Evolutionary conservation across 2,888 invertebrate species (phyloP), one percentile per base, ranked within the genome.

Genomic region (Amphipoea lucens): DNA sequence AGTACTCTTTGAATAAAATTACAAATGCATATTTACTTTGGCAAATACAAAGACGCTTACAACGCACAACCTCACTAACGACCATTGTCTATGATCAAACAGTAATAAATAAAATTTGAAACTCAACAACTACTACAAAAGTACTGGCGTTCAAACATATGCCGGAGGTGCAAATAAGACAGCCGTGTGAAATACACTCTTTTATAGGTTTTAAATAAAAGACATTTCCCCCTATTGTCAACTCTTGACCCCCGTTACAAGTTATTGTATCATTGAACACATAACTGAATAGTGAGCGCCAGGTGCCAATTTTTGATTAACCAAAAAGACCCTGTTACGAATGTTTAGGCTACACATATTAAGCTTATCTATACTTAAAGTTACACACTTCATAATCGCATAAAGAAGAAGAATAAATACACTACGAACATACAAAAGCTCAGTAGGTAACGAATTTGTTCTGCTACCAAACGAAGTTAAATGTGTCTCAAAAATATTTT

Each of bases 1-100:
- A 96, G 96, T 95, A 96, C 94, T 89, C 80, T 74, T 74, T 90
- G 83, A 91, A 92, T 93, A 93, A 93, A 90, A 94, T 93, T 93
- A 95, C 91, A 96, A 96, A 96, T 96, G 95, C 96, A 95, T 89
- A 88, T 91, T 92, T 90, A 93, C 96, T 96, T 96, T 96, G 96
- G 96, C 95, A 94, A 95, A 92, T 91, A 92, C 90, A 91, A 93
- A 90, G 90, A 90, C 83, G 89, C 89, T 87, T 88, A 90, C 82
- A 88, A 92, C 87, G 83, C 90, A 92, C 93, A 94, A 95, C 93
- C 93, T 88, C 89, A 87, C 87, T 90, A 91, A 82, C 85, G 88
- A 92, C 90, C 84, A 88, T 66, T 87, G 83, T 78, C 82, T 73
- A 86, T 84, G 92, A 86, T 89, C 88, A 90, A 92, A 92, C 90